phyloP scores from a whole-genome alignment of 2,797 vertebrate genomes.

The Hippopotamyrus pictus region DNA sequence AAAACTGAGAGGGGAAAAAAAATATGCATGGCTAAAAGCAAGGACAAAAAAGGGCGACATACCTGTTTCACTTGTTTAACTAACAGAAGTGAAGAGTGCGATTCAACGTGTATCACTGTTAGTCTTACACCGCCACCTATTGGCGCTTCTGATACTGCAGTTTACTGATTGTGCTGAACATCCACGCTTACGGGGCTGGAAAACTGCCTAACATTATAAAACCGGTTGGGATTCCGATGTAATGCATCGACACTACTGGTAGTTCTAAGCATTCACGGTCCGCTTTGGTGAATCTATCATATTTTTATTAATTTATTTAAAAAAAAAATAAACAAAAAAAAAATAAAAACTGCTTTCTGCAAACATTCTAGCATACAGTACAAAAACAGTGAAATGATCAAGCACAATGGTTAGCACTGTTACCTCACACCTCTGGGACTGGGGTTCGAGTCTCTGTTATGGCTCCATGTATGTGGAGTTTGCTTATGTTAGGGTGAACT shows the following conservation, averaged over 20 bases:
- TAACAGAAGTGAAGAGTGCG: background rate
- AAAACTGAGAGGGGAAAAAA: background rate
- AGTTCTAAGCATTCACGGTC: background rate
- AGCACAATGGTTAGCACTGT: background rate
- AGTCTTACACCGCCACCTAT: slow-evolving; percentile 58
- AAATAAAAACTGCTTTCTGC: background rate
- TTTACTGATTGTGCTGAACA: slow-evolving; percentile 20
- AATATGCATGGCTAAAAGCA: slow-evolving; percentile 1
- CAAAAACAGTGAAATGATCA: background rate
- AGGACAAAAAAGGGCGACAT: background rate
- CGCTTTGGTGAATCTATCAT: background rate
- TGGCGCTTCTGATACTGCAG: slow-evolving; percentile 39
- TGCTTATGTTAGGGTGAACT: background rate
- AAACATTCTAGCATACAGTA: background rate
- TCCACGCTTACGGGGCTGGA: background rate
- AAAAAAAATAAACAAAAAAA: background rate
- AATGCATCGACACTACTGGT: background rate
- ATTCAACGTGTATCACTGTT: slow-evolving; percentile 24
- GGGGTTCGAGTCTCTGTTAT: background rate
- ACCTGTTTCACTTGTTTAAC: slow-evolving; percentile 2
- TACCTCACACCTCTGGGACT: background rate
- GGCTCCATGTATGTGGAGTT: background rate
- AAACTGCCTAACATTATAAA: background rate
- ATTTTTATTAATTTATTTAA: background rate
- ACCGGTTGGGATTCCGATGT: background rate